phyloP scores from a whole-genome alignment of 2,797 vertebrate genomes.

The Lithobates pipiens region DNA sequence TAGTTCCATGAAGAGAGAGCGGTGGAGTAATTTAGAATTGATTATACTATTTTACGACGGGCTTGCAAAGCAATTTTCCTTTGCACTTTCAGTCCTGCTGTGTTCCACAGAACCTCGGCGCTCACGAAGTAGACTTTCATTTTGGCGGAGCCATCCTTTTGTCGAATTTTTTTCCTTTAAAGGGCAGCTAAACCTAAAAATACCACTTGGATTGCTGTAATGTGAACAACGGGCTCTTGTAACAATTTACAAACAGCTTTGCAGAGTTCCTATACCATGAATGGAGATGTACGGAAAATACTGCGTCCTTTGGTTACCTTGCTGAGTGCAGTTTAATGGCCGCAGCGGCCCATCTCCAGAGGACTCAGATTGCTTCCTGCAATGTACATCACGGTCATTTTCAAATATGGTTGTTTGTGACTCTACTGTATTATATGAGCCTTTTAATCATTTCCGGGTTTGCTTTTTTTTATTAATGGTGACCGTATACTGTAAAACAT shows the following conservation, averaged over 20 bases:
- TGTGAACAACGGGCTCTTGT: neutral
- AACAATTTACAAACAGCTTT: neutral
- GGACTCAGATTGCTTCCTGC: neutral
- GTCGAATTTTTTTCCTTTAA: slow-evolving; percentile 20
- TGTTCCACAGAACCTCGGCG: neutral
- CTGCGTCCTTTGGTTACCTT: neutral
- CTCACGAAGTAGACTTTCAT: slow-evolving; percentile 28
- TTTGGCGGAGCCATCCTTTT: slow-evolving; percentile 4
- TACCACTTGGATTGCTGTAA: neutral
- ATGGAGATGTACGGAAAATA: neutral
- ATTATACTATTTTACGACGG: slow-evolving; percentile 19
- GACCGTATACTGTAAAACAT: too few relatives aligned
- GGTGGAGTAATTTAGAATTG: slow-evolving; percentile 24
- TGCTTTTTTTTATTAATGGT: too few relatives aligned
- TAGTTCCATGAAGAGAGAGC: slow-evolving; percentile 30
- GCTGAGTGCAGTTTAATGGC: neutral
- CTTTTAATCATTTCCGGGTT: neutral
- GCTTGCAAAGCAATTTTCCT: slow-evolving; percentile 24
- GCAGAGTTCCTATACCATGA: neutral
- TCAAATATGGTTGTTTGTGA: too few relatives aligned
- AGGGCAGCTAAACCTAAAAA: neutral
- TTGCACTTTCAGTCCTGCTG: slow-evolving; percentile 41
- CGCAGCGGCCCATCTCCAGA: neutral
- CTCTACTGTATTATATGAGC: neutral
- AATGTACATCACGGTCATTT: neutral